Evolutionary conservation across 2,888 invertebrate species (phyloP).

Genomic region (Euzetes globulus): DNA sequence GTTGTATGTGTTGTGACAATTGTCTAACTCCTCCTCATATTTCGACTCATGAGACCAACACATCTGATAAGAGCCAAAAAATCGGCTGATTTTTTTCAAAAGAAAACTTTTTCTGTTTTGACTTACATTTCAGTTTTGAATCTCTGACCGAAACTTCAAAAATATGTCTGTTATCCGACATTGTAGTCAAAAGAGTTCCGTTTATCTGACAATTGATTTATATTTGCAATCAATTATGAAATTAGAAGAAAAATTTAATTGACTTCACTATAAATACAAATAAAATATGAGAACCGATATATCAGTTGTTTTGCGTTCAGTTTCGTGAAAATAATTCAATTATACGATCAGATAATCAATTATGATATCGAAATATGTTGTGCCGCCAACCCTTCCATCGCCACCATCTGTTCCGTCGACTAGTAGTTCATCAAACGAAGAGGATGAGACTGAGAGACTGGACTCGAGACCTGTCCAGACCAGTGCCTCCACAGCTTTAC

Average conservation of each 20-base stretch:
- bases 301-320: conserved; percentile 11
- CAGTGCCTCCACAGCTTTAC: not conserved
- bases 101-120: not conserved
- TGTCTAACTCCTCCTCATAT: not conserved
- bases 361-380: conserved; percentile 16
- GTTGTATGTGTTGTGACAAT: conserved; percentile 3
- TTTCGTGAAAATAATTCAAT: not conserved
- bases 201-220: not conserved
- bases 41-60: not conserved
- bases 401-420: conserved; percentile 6
- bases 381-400: not conserved
- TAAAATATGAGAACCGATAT: not conserved
- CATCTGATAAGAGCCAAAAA: not conserved
- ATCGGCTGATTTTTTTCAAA: not conserved
- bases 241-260: not conserved
- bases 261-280: not conserved
- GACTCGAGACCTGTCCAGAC: not conserved
- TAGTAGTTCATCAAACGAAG: conserved; percentile 16
- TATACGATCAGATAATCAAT: not conserved
- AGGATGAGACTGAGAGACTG: not conserved
- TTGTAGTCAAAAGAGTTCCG: not conserved
- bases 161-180: not conserved
- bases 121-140: not conserved
- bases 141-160: not conserved
- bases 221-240: not conserved